Evolutionary conservation across 1,140 invertebrate species (phyloP).

Genomic region (Oedothorax gibbosus): DNA sequence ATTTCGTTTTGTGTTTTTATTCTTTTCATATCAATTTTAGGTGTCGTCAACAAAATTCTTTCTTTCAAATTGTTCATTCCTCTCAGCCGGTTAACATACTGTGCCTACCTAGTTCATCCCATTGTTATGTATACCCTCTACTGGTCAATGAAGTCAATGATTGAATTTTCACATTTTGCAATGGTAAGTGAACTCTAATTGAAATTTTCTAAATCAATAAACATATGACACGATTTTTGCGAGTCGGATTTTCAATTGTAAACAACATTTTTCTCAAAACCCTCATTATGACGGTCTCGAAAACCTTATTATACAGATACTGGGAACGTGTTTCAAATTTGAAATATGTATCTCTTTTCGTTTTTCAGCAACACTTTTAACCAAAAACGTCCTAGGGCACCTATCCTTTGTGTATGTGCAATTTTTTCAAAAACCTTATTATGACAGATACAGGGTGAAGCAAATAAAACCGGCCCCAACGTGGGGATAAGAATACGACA

Average conservation of each 20-base stretch:
- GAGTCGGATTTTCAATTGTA: not conserved
- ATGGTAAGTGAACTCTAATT: constrained; percentile 28
- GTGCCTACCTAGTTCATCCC: constrained; percentile 69
- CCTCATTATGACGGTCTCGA: not conserved
- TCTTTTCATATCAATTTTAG: constrained; percentile 62
- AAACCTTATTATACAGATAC: not conserved
- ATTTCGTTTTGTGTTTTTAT: not conserved
- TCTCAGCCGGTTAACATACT: constrained; percentile 68
- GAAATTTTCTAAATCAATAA: not conserved
- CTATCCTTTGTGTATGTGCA: too few species aligned
- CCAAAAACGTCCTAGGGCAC: too few species aligned
- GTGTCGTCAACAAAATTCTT: constrained; percentile 67
- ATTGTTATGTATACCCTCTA: constrained; percentile 55
- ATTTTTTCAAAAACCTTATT: too few species aligned
- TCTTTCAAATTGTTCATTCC: constrained; percentile 67
- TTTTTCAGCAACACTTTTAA: too few species aligned
- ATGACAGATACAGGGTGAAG: too few species aligned
- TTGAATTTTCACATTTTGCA: constrained; percentile 34
- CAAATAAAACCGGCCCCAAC: too few species aligned
- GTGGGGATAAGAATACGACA: too few species aligned
- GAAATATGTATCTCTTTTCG: too few species aligned
- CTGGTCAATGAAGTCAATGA: not conserved
- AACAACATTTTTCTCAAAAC: not conserved
- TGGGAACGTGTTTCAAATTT: too few species aligned
- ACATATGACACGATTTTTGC: not conserved